phyloP scores from a whole-genome alignment of 2,888 invertebrate genomes.

The Molorchus minor region DNA sequence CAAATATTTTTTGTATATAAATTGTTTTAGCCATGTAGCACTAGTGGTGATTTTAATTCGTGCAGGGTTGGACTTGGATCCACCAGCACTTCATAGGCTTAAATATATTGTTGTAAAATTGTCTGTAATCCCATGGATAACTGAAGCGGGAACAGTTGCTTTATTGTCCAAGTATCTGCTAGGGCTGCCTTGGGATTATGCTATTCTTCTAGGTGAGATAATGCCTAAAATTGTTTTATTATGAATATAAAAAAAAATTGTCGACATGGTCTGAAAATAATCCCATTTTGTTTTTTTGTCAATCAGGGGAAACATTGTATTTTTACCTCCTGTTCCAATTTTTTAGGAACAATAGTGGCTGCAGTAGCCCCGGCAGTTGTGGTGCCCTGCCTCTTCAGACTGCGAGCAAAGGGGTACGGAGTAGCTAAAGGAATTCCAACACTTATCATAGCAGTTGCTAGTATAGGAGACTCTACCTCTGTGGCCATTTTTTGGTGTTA shows the following conservation, averaged over 20 bases:
- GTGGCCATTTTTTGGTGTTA: constrained; percentile 93
- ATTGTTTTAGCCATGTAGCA: constrained; percentile 81
- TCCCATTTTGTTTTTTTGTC: not conserved
- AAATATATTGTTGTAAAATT: constrained; percentile 85
- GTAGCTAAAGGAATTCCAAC: constrained; percentile 95
- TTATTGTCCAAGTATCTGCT: constrained; percentile 78
- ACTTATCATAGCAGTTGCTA: constrained; percentile 91
- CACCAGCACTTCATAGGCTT: constrained; percentile 82
- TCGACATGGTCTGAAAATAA: not conserved
- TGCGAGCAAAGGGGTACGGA: constrained; percentile 88
- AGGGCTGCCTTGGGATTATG: constrained; percentile 85
- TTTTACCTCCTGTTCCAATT: not conserved
- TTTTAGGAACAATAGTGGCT: constrained; percentile 78
- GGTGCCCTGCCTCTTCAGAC: constrained; percentile 88
- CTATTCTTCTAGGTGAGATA: constrained; percentile 72
- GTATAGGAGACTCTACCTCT: constrained; percentile 94
- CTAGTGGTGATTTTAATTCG: constrained; percentile 90
- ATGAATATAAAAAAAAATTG: not conserved
- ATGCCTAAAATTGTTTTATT: not conserved
- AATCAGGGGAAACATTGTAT: not conserved
- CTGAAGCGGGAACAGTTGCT: constrained; percentile 78
- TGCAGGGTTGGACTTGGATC: constrained; percentile 94
- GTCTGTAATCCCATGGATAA: constrained; percentile 86
- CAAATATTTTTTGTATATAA: not conserved
- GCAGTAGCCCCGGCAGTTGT: constrained; percentile 97